Base-by-base conservation (phyloP, 1,140 invertebrate species). In the Carposina sasakii region DNA sequence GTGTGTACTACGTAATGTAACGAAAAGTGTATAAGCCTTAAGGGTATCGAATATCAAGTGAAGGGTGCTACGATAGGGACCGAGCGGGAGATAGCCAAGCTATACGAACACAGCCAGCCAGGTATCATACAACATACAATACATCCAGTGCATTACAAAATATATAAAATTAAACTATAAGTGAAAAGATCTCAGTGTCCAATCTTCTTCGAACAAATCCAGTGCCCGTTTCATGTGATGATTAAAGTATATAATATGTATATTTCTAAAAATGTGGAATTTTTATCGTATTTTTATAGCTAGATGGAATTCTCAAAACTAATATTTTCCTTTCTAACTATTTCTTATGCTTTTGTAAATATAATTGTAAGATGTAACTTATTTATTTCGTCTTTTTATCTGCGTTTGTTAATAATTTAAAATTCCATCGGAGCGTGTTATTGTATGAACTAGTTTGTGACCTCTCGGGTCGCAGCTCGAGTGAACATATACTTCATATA, bases 331-430 rank as follows among this genome's bases (percentile, higher is more conserved):
- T 71, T 71, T 71, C 60, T 67, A n/a, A n/a, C 69, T 67, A 68
- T 65, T 75, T 75, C 67, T 75, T 68, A 67, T 71, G 72, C 76
- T 81, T 82, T 81, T 83, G 79, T 83, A 83, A 81, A 83, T 83
- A 83, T 79, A 70, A 71, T 47, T 67, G 54, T 81, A 79, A 64
- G 66, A 63, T 67, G 67, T 84, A 84, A 84, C 76, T 84, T 82
- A 84, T 84, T 84, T 84, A 84, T 84, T 83, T 76, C 61, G 60
- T 70, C 55, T 67, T 57, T 54, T 55, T n/a, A n/a, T n/a, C n/a
- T n/a, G n/a, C n/a, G n/a, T n/a, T n/a, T n/a, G n/a, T n/a, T n/a
- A n/a, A n/a, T n/a, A n/a, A n/a, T n/a, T n/a, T n/a, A n/a, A n/a
- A n/a, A n/a, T n/a, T n/a, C n/a, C n/a, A n/a, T n/a, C n/a, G n/a